Base-by-base conservation (phyloP, 2,888 invertebrate genomes). In the Eutolmus rufibarbis region DNA sequence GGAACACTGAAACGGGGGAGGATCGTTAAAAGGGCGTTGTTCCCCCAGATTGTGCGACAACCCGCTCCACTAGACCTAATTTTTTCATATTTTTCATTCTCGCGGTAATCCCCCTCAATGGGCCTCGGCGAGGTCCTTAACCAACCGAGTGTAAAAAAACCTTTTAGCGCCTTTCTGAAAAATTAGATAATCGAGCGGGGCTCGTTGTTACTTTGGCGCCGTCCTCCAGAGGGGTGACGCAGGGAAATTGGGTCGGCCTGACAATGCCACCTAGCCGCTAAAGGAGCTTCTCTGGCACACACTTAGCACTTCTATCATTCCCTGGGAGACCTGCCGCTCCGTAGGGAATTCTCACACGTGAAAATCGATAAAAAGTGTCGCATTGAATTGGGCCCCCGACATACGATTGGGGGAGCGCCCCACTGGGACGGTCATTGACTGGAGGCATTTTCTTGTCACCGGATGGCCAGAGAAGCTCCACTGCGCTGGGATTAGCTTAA, bases 321-420 rank as follows among this genome's bases (percentile, higher is more conserved):
- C 34, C 40, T 12, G 76, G 37, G 76, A 76, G 37, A 76, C n/a
- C 19, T 37, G 76, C 31, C 9, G 14, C 34, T 37, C n/a, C 7
- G 28, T 40, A 14, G 7, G 76, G 76, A 76, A 37, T 5, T 7
- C 34, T n/a, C 76, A 37, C 76, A 34, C 76, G 76, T 37, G 37
- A 76, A 76, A 76, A 76, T 76, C 76, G 34, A 76, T 76, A 40
- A 76, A 76, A 76, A 76, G 40, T 76, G n/a, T 37, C 76, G 5
- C 76, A 76, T 1, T n/a, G 37, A 76, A 76, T 37, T 76, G 40
- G 76, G 40, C 31, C 74, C 40, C 14, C 76, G 66, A 66, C 28
- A n/a, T 9, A 57, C 40, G 9, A 40, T 46, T 46, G 66, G 23
- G 23, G 23, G 66, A 28, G 28, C 7, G 19, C 66, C 23, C 66